phyloP scores from a whole-genome alignment of 2,113 vertebrate genomes.

The Eolophus roseicapilla region DNA sequence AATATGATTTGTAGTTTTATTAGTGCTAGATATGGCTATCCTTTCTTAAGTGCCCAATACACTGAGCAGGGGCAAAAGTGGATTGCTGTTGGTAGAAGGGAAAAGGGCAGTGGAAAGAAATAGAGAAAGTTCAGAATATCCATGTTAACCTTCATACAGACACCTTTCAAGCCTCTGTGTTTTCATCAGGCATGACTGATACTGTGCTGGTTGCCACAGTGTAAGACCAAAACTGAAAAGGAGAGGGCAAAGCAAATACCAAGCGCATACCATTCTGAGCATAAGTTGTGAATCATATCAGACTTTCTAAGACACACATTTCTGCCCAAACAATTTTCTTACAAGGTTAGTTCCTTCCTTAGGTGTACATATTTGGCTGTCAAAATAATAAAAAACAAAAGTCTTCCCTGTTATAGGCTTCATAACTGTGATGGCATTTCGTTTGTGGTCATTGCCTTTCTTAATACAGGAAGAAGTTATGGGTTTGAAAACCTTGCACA shows the following conservation, averaged over 20 bases:
- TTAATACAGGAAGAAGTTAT: not conserved
- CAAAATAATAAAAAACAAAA: not conserved
- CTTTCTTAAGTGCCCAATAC: not conserved
- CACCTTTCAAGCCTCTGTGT: not conserved
- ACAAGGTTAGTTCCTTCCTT: not conserved
- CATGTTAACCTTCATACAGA: not conserved
- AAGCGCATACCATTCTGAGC: not conserved
- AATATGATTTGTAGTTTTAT: conserved; percentile 16
- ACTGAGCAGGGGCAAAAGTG: not conserved
- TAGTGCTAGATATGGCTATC: not conserved
- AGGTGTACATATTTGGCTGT: not conserved
- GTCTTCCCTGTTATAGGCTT: not conserved
- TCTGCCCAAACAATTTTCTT: not conserved
- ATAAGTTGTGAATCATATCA: not conserved
- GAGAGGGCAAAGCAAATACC: not conserved
- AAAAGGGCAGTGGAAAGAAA: not conserved
- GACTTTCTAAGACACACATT: not conserved
- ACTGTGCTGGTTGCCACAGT: not conserved
- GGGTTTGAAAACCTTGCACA: not conserved
- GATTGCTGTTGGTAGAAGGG: not conserved
- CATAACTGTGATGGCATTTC: not conserved
- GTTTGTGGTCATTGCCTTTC: not conserved
- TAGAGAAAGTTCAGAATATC: not conserved
- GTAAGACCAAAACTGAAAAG: not conserved
- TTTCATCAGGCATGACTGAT: not conserved